A percentile compares a stretch with the other conserved stretches of the same genome.
Conservation (phyloP, 2,888 invertebrate species). For the Allygus modestus region DNA sequence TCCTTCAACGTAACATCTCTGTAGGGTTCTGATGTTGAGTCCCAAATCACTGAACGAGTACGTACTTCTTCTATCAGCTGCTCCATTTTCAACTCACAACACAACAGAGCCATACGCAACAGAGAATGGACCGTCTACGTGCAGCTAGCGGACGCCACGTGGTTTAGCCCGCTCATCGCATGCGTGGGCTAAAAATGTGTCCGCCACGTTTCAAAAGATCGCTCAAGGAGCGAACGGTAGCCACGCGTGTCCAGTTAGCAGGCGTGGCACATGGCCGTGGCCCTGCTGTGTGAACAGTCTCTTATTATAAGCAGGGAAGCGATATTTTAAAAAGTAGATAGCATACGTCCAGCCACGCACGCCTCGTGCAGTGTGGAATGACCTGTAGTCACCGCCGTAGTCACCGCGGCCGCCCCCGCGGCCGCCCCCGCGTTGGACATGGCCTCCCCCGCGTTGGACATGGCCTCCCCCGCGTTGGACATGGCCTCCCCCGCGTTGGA, state of each 20-base stretch:
- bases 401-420: no score
- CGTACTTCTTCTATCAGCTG: constrained; percentile 16
- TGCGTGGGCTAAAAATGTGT: background rate
- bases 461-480: no score
- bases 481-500: no score
- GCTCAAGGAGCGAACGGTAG: background rate
- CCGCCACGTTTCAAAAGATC: constrained; percentile 8
- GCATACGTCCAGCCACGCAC: background rate
- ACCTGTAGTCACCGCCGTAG: background rate
- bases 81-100: constrained; percentile 26
- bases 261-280: no score
- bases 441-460: no score
- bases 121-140: background rate
- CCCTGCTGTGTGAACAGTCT: background rate
- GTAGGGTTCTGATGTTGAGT: background rate
- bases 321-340: background rate
- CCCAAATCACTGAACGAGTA: constrained; percentile 28
- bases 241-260: no score
- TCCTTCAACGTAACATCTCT: constrained; percentile 14
- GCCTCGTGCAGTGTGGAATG: background rate
- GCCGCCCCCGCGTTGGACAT: no score
- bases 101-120: background rate
- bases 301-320: background rate
- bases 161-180: background rate
- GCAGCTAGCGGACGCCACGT: background rate